A percentile compares a stretch with the other conserved stretches of the same genome.
Evolutionary conservation across 2,888 invertebrate genomes (phyloP).

Genomic region (Apodemia zela): DNA sequence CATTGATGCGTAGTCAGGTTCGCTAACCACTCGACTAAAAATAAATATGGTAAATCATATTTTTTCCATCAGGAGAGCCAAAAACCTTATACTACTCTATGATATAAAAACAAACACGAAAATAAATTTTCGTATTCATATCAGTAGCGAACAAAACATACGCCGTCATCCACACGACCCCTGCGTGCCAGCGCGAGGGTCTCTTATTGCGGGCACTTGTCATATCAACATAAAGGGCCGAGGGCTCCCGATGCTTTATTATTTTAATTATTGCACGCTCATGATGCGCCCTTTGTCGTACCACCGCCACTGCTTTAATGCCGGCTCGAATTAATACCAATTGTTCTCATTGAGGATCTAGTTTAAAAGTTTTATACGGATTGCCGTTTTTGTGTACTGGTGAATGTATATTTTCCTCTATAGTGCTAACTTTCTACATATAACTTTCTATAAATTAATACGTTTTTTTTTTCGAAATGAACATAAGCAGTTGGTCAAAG

Average conservation of each 20-base stretch:
- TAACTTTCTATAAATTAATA: too few species aligned
- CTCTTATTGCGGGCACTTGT: slow-evolving; percentile 76
- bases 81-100: too few species aligned
- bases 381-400: not conserved
- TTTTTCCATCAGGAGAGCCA: too few species aligned
- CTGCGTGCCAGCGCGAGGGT: slow-evolving; percentile 41
- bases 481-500: too few species aligned
- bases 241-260: slow-evolving; percentile 67
- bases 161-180: slow-evolving; percentile 11
- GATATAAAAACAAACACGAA: not conserved
- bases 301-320: slow-evolving; percentile 55
- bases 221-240: slow-evolving; percentile 69
- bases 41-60: too few species aligned
- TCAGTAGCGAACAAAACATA: slow-evolving; percentile 5
- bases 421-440: too few species aligned
- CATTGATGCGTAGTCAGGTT: too few species aligned
- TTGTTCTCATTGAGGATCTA: slow-evolving; percentile 42
- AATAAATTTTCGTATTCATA: slow-evolving; percentile 9
- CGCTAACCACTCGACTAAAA: too few species aligned
- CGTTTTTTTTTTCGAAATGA: too few species aligned
- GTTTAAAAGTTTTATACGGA: slow-evolving; percentile 3
- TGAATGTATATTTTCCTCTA: too few species aligned
- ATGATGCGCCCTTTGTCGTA: slow-evolving; percentile 60
- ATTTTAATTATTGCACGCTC: slow-evolving; percentile 77
- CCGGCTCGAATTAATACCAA: slow-evolving; percentile 43